phyloP scores from a whole-genome alignment of 2,888 invertebrate genomes.

The Heliothis peltigera region DNA sequence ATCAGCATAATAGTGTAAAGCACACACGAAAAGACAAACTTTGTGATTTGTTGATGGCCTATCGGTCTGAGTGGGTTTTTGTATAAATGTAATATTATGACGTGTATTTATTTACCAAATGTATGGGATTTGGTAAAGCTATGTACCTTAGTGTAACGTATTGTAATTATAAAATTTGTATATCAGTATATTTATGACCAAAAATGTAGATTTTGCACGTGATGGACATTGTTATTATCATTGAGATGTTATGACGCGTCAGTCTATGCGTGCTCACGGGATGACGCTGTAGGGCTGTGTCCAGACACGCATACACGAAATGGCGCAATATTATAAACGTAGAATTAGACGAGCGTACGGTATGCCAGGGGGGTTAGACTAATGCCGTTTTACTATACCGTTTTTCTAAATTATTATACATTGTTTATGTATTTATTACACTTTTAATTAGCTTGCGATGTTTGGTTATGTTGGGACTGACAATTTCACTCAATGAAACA shows the following conservation, averaged over 20 bases:
- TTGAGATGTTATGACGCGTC: conserved; percentile 53
- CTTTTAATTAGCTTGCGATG: conserved; percentile 40
- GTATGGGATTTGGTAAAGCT: conserved; percentile 63
- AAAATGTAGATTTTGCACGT: conserved; percentile 87
- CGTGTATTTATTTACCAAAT: conserved; percentile 71
- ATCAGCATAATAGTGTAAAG: conserved; percentile 63
- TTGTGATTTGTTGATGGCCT: conserved; percentile 64
- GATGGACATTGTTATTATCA: conserved; percentile 75
- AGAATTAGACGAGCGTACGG: conserved; percentile 34
- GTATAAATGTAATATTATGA: conserved; percentile 68
- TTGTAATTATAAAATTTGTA: conserved; percentile 78
- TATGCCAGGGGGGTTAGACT: conserved; percentile 50
- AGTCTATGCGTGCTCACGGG: conserved; percentile 9
- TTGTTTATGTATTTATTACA: conserved; percentile 36
- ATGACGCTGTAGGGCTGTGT: conserved; percentile 23
- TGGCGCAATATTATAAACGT: conserved; percentile 33
- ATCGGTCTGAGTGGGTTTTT: conserved; percentile 52
- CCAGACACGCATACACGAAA: conserved; percentile 30
- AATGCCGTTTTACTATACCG: conserved; percentile 35
- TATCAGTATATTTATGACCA: conserved; percentile 87
- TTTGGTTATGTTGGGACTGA: conserved; percentile 16
- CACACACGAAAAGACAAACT: conserved; percentile 77
- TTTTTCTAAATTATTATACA: conserved; percentile 38
- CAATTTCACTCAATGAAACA: conserved; percentile 15
- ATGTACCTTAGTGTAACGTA: conserved; percentile 63